Evolutionary conservation across 2,797 vertebrate species (phyloP).

Genomic region (Rhadinocentrus ornatus): DNA sequence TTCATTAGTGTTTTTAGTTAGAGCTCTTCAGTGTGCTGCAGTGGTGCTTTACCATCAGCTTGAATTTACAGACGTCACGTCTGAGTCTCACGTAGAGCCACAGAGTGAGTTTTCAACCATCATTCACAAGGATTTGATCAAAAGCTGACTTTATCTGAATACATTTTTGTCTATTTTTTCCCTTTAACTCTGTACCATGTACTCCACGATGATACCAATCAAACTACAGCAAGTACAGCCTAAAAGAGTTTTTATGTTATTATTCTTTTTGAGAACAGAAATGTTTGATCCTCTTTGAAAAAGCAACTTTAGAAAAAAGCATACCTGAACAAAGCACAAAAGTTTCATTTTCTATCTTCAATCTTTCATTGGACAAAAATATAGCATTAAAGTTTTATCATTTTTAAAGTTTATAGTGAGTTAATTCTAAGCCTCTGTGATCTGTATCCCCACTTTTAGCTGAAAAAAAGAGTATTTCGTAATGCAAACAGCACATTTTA

Average conservation of each 20-base stretch:
- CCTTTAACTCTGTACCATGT: no score
- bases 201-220: no score
- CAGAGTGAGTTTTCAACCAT: background rate
- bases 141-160: no score
- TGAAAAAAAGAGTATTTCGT: background rate
- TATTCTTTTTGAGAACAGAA: background rate
- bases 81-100: conserved; percentile 5
- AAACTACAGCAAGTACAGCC: background rate
- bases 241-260: background rate
- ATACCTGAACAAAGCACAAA: background rate
- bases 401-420: background rate
- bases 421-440: background rate
- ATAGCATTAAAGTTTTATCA: background rate
- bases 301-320: background rate
- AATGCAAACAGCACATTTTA: background rate
- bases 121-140: conserved; percentile 4
- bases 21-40: conserved; percentile 15
- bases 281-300: background rate
- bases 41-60: conserved; percentile 17
- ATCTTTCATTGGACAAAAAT: background rate
- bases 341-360: background rate
- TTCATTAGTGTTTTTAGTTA: conserved; percentile 23
- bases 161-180: no score
- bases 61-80: conserved; percentile 10
- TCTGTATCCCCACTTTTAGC: background rate